Percentiles rank a stretch among this genome's conserved stretches.
phyloP scores from a whole-genome alignment of 2,113 vertebrate species.

The Seriola dumerili region DNA sequence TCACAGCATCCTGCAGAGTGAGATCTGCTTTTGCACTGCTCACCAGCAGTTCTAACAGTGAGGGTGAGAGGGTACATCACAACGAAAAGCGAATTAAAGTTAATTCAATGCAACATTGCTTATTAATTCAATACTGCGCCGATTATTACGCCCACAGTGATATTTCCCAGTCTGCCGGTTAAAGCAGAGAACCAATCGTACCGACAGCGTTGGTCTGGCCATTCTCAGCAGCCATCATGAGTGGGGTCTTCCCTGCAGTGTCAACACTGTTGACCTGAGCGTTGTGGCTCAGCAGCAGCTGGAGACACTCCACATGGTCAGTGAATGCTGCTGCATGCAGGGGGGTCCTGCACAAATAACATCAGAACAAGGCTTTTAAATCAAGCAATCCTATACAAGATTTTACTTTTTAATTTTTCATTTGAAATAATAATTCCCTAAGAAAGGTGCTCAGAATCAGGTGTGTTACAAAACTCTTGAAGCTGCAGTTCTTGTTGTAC shows the following conservation, averaged over 20 bases:
- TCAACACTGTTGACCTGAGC: constrained; percentile 94
- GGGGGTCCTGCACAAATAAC: constrained; percentile 87
- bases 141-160: background rate
- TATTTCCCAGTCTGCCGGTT: background rate
- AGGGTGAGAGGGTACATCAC: constrained; percentile 37
- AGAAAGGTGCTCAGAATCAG: background rate
- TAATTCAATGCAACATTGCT: background rate
- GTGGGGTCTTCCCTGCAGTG: constrained; percentile 92
- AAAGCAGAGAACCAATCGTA: constrained; percentile 72
- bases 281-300: constrained; percentile 95
- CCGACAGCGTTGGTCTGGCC: constrained; percentile 97
- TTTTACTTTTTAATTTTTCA: background rate
- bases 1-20: constrained; percentile 94
- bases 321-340: constrained; percentile 98
- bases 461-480: background rate
- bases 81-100: background rate
- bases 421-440: background rate
- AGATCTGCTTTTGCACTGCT: constrained; percentile 98
- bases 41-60: constrained; percentile 92
- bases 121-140: background rate
- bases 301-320: constrained; percentile 97
- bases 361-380: background rate
- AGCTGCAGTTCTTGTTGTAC: background rate
- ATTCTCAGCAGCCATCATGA: constrained; percentile 99
- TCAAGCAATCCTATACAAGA: background rate